A percentile compares a stretch with the other conserved stretches of the same genome.
Evolutionary conservation across 2,113 vertebrate species (phyloP).

Genomic region (Protobothrops flavoviridis): DNA sequence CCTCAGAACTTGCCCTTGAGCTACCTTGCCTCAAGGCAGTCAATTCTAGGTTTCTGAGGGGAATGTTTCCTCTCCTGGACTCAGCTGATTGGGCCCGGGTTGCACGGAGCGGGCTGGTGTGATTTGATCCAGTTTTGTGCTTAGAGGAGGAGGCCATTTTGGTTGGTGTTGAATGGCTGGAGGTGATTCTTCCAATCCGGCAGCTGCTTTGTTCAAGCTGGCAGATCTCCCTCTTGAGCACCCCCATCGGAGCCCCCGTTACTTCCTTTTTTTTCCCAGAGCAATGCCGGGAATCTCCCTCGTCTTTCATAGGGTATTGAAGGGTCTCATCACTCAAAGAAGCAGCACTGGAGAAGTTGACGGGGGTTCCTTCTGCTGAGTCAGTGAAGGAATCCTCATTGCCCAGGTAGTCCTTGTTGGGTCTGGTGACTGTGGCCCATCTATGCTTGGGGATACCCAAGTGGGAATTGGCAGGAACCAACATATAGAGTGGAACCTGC

Average conservation of each 20-base stretch:
- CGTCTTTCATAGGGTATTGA: constrained; percentile 75
- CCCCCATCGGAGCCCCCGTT: constrained; percentile 65
- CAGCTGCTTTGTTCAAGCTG: background rate
- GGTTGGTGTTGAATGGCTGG: constrained; percentile 39
- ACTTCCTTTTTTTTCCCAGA: constrained; percentile 50
- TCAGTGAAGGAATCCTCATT: constrained; percentile 89
- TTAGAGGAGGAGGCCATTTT: constrained; percentile 25
- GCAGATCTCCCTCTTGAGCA: background rate
- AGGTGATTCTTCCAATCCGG: constrained; percentile 21
- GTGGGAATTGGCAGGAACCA: constrained; percentile 83
- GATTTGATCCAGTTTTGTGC: background rate
- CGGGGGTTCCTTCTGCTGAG: constrained; percentile 87
- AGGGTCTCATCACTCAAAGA: constrained; percentile 92
- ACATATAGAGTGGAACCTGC: constrained; percentile 89
- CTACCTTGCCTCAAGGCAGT: constrained; percentile 22
- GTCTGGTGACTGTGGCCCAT: constrained; percentile 40
- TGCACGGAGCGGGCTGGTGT: background rate
- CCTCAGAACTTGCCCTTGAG: background rate
- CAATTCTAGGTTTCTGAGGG: constrained; percentile 40
- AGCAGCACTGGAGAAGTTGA: constrained; percentile 89
- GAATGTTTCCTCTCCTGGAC: constrained; percentile 41
- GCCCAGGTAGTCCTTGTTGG: constrained; percentile 71
- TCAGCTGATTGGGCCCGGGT: constrained; percentile 66
- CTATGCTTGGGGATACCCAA: constrained; percentile 69
- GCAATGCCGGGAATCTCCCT: constrained; percentile 58